Evolutionary conservation across 2,113 vertebrate species (phyloP).

Genomic region (Onychostruthus taczanowskii): DNA sequence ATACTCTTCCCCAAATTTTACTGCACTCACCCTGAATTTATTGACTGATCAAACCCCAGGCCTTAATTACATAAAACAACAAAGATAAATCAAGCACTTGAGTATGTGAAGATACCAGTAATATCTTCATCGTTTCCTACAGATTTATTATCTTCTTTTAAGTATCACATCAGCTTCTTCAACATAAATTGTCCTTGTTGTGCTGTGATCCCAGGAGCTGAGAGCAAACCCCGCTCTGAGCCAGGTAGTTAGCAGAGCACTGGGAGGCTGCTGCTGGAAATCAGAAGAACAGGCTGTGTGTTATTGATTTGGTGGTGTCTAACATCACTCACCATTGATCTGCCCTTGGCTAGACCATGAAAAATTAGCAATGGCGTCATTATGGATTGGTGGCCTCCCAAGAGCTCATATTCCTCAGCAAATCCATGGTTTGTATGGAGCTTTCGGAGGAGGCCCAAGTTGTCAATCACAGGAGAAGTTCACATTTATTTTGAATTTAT

Average conservation of each 20-base stretch:
- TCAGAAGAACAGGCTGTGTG: not conserved
- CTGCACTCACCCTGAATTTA: not conserved
- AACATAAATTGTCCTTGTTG: not conserved
- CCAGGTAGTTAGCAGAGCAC: not conserved
- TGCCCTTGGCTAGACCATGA: not conserved
- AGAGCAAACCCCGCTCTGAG: not conserved
- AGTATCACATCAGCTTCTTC: not conserved
- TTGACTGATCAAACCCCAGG: constrained; percentile 15
- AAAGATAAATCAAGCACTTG: constrained; percentile 7
- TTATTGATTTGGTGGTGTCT: not conserved
- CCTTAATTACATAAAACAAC: constrained; percentile 8
- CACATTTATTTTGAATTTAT: not conserved
- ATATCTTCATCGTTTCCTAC: not conserved
- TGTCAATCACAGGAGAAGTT: not conserved
- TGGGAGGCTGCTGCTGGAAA: not conserved
- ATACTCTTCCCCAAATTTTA: not conserved
- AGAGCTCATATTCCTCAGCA: not conserved
- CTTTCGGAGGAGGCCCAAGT: not conserved
- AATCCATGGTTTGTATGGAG: not conserved
- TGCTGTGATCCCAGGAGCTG: not conserved
- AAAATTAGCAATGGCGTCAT: not conserved
- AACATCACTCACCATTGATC: not conserved
- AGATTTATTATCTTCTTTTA: constrained; percentile 10
- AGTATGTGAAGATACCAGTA: not conserved
- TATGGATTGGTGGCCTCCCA: not conserved